These are phyloP conservation scores for Odontocolon sp. DNA, from an alignment of 2,888 invertebrate genomes.

Conservation along the genomic window DNA sequence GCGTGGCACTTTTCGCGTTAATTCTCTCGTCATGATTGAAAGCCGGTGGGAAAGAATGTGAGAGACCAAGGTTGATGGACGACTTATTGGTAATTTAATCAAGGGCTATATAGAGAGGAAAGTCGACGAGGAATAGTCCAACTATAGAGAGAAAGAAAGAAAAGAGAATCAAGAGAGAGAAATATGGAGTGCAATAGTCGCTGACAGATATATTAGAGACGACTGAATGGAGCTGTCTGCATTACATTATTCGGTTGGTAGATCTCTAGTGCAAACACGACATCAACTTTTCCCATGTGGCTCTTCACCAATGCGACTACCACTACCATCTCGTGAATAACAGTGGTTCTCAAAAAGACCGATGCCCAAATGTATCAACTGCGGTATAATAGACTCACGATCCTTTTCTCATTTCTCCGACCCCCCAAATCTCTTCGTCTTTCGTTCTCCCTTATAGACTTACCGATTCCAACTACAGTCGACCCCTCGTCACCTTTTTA, in stretches of 20 bases:
- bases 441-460: conserved; percentile 53
- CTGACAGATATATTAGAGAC: conserved; percentile 80
- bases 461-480: conserved; percentile 41
- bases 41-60: conserved; percentile 26
- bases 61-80: conserved; percentile 59
- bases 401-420: conserved; percentile 10
- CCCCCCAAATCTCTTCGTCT: conserved; percentile 42
- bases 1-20: conserved; percentile 47
- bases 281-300: conserved; percentile 80
- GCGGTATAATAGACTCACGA: conserved; percentile 48
- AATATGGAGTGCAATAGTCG: conserved; percentile 69
- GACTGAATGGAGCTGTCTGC: conserved; percentile 78
- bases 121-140: background rate
- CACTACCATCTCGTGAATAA: background rate
- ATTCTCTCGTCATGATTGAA: conserved; percentile 64
- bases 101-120: conserved; percentile 61
- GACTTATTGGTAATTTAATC: conserved; percentile 78
- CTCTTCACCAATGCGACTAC: conserved; percentile 46
- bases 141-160: background rate
- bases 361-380: background rate
- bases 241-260: conserved; percentile 78
- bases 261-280: conserved; percentile 80
- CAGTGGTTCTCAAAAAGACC: conserved; percentile 62
- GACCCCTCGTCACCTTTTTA: conserved; percentile 44
- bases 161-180: conserved; percentile 30